phyloP scores from a whole-genome alignment of 2,888 invertebrate species.

The Ellobium chinense region DNA sequence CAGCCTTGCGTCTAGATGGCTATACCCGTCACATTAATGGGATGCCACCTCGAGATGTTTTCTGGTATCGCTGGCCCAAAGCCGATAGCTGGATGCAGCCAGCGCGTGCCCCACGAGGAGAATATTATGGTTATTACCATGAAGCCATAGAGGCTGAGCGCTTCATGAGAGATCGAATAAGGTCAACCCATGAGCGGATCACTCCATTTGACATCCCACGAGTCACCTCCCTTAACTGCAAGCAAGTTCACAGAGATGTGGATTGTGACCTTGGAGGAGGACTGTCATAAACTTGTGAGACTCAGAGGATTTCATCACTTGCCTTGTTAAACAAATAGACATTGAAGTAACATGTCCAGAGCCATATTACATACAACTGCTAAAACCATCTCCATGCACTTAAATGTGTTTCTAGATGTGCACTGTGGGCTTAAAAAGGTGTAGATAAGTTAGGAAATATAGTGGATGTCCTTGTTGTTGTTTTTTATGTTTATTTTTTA shows the following conservation, averaged over 20 bases:
- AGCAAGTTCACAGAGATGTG: constrained; percentile 38
- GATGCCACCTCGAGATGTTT: constrained; percentile 67
- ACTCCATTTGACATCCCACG: constrained; percentile 64
- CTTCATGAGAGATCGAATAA: constrained; percentile 58
- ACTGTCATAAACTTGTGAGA: constrained; percentile 14
- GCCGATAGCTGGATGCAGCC: constrained; percentile 64
- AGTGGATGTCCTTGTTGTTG: too few relatives aligned
- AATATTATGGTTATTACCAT: constrained; percentile 73
- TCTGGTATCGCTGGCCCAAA: constrained; percentile 66
- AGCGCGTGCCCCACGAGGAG: constrained; percentile 62
- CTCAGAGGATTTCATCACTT: too few relatives aligned
- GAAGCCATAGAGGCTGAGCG: constrained; percentile 67
- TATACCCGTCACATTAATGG: constrained; percentile 68
- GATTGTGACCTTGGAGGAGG: constrained; percentile 39
- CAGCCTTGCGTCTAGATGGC: constrained; percentile 62
- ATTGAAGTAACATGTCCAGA: too few relatives aligned
- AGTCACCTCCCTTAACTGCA: constrained; percentile 32
- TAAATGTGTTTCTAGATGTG: too few relatives aligned
- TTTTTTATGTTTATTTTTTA: too few relatives aligned
- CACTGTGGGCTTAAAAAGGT: too few relatives aligned
- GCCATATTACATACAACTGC: too few relatives aligned
- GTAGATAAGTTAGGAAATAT: too few relatives aligned
- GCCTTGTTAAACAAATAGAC: too few relatives aligned
- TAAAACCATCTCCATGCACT: too few relatives aligned
- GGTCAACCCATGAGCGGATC: constrained; percentile 59